phyloP scores from a whole-genome alignment of 2,113 vertebrate species.

The Cynopterus brachyotis region DNA sequence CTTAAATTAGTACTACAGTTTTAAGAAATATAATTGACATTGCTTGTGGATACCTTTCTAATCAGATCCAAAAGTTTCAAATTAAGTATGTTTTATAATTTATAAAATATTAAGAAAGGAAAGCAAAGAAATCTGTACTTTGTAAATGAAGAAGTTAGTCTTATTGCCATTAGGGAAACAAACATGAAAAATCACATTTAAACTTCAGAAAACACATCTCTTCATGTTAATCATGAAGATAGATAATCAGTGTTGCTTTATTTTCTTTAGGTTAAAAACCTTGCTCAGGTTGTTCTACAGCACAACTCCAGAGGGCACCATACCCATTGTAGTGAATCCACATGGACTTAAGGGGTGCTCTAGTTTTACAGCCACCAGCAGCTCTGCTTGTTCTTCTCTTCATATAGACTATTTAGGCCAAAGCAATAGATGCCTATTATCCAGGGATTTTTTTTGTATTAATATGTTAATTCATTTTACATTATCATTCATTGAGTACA shows the following conservation, averaged over 20 bases:
- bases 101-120: neutral
- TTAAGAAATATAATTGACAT: neutral
- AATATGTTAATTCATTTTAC: neutral
- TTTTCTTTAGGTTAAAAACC: neutral
- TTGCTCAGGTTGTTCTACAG: neutral
- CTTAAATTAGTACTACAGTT: neutral
- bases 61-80: neutral
- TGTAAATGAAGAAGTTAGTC: neutral
- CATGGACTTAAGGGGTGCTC: neutral
- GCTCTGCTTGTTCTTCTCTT: neutral
- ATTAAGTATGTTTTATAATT: neutral
- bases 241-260: neutral
- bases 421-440: neutral
- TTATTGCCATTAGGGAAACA: neutral
- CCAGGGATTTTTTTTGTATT: neutral
- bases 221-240: neutral
- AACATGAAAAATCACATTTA: neutral
- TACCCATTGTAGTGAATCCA: neutral
- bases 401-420: neutral
- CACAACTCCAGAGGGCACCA: neutral
- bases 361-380: neutral
- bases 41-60: neutral
- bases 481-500: neutral
- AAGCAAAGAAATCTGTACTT: neutral
- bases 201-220: neutral